Evolutionary conservation across 1,140 invertebrate species (phyloP), one percentile per base, ranked within the genome.

Genomic region (Drosophila saltans): DNA sequence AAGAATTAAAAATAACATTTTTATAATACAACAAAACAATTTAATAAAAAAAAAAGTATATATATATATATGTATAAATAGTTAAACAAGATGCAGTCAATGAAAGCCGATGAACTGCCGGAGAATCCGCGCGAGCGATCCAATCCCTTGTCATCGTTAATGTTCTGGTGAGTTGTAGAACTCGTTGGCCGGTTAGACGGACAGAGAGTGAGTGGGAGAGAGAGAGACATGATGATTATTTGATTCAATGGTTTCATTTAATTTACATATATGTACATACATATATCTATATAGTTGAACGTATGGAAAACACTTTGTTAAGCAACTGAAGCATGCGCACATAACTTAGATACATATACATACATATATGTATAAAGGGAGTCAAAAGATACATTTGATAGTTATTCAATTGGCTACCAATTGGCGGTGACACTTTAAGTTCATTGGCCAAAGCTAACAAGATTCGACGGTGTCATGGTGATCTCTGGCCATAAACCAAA

Each of bases 71-170:
- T 10, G 26, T 26, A 52, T 10, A 9, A 26, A 52, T 52, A 69
- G 8, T 45, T 59, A 58, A 43, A 39, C 64, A 86, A 64, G 30
- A 88, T 88, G 83, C 83, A 88, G 67, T 81, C 84, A n/a, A 63
- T 89, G 45, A 89, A 89, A 67, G 81, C 84, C 74, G 78, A 84
- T 62, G 84, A 89, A 57, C 67, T 89, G 59, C 66, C 71, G 67
- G 66, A 84, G 80, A 89, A 89, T 76, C 84, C 84, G 52, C 78
- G 86, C 9, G 84, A 89, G 52, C 66, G 61, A 6, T 77, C 84
- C 69, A 89, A 84, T 55, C 81, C 69, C 36, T 48, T 89, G n/a
- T 89, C 84, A 33, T 70, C 86, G 16, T 59, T 89, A 0, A 69
- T 89, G 59, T 89, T 89, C 43, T 89, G 84, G 84, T 89, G 72